Conservation (phyloP, 1,140 invertebrate species). For the Megathymus violae region DNA sequence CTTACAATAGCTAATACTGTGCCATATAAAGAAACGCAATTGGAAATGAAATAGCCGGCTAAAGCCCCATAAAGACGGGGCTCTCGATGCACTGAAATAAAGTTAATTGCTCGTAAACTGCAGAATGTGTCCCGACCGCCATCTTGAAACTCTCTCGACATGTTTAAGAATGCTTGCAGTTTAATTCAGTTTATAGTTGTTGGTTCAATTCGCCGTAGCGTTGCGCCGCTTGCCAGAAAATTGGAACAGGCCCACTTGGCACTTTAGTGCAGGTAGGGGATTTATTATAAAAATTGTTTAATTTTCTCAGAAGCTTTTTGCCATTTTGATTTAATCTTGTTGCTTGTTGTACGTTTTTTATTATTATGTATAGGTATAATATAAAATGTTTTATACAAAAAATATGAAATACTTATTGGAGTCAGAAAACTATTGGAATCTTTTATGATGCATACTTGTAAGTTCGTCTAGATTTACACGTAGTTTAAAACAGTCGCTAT, state of each 20-base stretch:
- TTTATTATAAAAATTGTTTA: constrained; percentile 25
- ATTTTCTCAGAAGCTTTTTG: background rate
- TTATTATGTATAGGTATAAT: too few relatives aligned
- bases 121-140: constrained; percentile 49
- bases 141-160: constrained; percentile 43
- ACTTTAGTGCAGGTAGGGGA: constrained; percentile 29
- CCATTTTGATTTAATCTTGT: background rate
- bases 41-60: constrained; percentile 47
- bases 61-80: constrained; percentile 48
- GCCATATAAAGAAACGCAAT: constrained; percentile 56
- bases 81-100: constrained; percentile 58
- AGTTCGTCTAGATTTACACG: too few relatives aligned
- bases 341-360: background rate
- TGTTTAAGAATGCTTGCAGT: constrained; percentile 23
- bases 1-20: constrained; percentile 34
- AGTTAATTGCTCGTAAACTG: constrained; percentile 68
- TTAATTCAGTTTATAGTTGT: constrained; percentile 38
- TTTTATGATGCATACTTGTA: too few relatives aligned
- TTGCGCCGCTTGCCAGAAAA: constrained; percentile 30
- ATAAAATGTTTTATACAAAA: too few relatives aligned
- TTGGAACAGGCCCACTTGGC: constrained; percentile 21
- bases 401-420: too few relatives aligned
- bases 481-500: too few relatives aligned
- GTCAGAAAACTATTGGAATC: too few relatives aligned
- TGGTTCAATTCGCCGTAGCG: constrained; percentile 19